Evolutionary conservation across 2,888 invertebrate genomes (phyloP).

Genomic region (Ctena decussata): DNA sequence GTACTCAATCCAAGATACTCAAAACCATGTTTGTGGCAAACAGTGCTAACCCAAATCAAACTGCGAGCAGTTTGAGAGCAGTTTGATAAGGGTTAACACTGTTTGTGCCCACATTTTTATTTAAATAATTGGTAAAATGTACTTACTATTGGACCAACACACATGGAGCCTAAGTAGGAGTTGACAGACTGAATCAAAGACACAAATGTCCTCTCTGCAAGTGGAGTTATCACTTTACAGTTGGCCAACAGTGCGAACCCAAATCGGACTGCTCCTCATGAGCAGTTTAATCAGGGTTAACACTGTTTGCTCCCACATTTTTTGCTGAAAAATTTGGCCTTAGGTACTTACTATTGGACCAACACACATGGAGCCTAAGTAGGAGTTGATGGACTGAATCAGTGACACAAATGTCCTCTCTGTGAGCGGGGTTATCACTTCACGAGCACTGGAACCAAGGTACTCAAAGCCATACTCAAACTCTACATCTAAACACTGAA

Average conservation of each 20-base stretch:
- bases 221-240: slow-evolving; percentile 82
- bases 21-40: too few species aligned
- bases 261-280: too few species aligned
- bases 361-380: slow-evolving; percentile 80
- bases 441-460: slow-evolving; percentile 80
- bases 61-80: too few species aligned
- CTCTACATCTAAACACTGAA: slow-evolving; percentile 81
- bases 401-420: slow-evolving; percentile 82
- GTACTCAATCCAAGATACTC: too few species aligned
- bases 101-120: too few species aligned
- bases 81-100: too few species aligned
- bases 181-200: slow-evolving; percentile 81
- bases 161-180: slow-evolving; percentile 79
- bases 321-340: too few species aligned
- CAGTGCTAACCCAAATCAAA: too few species aligned
- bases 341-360: slow-evolving; percentile 82
- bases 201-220: slow-evolving; percentile 82
- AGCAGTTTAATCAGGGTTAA: too few species aligned
- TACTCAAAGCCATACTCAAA: slow-evolving; percentile 86
- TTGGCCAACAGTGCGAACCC: too few species aligned
- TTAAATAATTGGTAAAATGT: too few species aligned
- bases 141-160: slow-evolving; percentile 83
- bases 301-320: too few species aligned
- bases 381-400: slow-evolving; percentile 80
- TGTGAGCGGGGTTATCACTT: slow-evolving; percentile 83